Evolutionary conservation across 92 coral and sea anemone species (phyloP).

Genomic region (Palythoa heliodiscus): DNA sequence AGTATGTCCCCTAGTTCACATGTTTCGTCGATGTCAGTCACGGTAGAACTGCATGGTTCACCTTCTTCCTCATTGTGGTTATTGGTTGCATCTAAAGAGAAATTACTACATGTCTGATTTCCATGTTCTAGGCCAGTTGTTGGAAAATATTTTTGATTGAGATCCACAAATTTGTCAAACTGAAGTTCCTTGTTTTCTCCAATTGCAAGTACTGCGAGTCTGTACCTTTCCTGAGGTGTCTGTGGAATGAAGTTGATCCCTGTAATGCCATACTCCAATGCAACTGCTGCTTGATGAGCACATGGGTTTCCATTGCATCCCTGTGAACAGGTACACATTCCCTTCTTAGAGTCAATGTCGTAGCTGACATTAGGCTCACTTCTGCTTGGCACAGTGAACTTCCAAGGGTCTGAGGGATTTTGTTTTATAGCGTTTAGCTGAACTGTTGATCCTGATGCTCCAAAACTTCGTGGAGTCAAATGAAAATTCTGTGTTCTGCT

Average conservation of each 20-base stretch:
- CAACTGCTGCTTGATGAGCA: constrained; percentile 63
- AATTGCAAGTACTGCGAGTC: constrained; percentile 54
- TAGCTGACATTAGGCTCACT: constrained; percentile 22
- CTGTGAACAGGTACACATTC: constrained; percentile 50
- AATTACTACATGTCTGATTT: not conserved
- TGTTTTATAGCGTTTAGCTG: constrained; percentile 28
- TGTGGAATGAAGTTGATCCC: constrained; percentile 47
- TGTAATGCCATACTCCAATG: constrained; percentile 40
- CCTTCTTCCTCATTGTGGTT: not conserved
- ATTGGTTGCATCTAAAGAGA: not conserved
- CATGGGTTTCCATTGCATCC: constrained; percentile 64
- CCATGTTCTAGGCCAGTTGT: not conserved
- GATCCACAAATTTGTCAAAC: not conserved
- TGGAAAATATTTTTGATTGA: not conserved
- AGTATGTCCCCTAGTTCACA: constrained; percentile 38
- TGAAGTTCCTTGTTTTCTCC: constrained; percentile 15
- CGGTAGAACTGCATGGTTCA: not conserved
- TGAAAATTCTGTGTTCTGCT: constrained; percentile 50
- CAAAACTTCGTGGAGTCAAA: constrained; percentile 59
- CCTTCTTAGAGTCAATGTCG: constrained; percentile 43
- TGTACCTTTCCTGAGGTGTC: constrained; percentile 46
- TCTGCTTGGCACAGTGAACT: constrained; percentile 56
- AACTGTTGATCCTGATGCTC: constrained; percentile 47
- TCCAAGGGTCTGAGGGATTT: constrained; percentile 37
- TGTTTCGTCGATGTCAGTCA: not conserved